Conservation (phyloP, 2,888 invertebrate genomes). For the Clivina fossor region DNA sequence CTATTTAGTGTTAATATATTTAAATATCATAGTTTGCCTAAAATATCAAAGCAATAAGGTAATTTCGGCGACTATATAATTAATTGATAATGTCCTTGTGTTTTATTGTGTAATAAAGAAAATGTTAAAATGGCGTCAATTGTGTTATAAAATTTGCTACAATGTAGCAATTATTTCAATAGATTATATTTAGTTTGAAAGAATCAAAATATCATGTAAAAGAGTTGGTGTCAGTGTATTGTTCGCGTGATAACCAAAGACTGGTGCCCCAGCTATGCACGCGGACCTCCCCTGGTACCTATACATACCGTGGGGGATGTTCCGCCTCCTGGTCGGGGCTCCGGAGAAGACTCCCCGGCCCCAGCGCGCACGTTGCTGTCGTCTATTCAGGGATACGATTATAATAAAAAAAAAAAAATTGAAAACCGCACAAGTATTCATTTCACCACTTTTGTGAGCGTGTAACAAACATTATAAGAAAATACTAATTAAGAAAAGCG, state of each 20-base stretch:
- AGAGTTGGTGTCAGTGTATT: conserved; percentile 28
- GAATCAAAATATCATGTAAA: too few species aligned
- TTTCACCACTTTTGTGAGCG: conserved; percentile 21
- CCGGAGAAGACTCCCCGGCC: not conserved
- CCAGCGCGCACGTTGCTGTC: conserved; percentile 14
- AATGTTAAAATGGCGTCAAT: conserved; percentile 19
- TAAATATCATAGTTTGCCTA: too few species aligned
- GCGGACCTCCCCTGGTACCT: conserved; percentile 25
- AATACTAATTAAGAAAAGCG: too few species aligned
- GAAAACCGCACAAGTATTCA: conserved; percentile 34
- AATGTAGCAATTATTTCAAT: conserved; percentile 19
- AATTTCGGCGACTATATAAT: too few species aligned
- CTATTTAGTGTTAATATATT: too few species aligned
- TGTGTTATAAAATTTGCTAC: conserved; percentile 23
- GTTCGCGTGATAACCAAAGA: conserved; percentile 31
- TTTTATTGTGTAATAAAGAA: too few species aligned
- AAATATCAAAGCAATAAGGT: too few species aligned
- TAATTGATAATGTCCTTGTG: too few species aligned
- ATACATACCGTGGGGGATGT: conserved; percentile 23
- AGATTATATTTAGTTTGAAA: conserved; percentile 15
- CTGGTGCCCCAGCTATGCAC: conserved; percentile 14
- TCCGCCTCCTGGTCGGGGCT: not conserved
- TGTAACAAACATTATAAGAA: too few species aligned
- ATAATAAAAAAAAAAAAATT: conserved; percentile 6
- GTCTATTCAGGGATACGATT: conserved; percentile 27